These are phyloP conservation scores for Prunella himalayana DNA, from an alignment of 2,113 vertebrate genomes.

Conservation along the genomic window DNA sequence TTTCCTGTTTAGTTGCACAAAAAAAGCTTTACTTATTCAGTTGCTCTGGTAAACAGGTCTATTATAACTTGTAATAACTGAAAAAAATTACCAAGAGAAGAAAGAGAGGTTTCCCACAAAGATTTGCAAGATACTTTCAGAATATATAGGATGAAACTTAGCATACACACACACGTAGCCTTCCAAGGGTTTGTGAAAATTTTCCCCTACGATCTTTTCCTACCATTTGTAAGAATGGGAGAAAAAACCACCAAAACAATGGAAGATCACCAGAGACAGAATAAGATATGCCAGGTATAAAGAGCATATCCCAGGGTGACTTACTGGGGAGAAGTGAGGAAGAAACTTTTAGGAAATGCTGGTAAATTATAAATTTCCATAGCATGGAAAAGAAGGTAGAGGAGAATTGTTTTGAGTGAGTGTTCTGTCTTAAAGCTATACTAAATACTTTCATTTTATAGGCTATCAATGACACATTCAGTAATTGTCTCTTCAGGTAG, in stretches of 20 bases:
- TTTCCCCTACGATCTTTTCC: neutral
- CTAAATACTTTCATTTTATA: neutral
- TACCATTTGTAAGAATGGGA: neutral
- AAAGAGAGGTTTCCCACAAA: neutral
- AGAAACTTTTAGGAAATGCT: neutral
- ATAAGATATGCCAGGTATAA: neutral
- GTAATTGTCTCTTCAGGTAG: neutral
- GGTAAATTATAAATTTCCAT: neutral
- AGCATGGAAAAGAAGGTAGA: neutral
- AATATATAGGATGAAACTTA: neutral
- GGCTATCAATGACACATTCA: neutral
- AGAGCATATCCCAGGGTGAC: neutral
- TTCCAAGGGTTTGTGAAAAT: neutral
- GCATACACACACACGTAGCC: neutral
- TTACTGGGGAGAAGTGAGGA: neutral
- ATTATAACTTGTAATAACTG: neutral
- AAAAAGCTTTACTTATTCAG: neutral
- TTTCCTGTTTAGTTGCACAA: neutral
- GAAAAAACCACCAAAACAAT: neutral
- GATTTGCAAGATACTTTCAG: neutral
- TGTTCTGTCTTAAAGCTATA: neutral
- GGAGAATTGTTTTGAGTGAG: neutral
- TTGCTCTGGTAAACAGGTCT: neutral
- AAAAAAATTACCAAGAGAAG: neutral
- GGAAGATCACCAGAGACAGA: neutral